Conservation (phyloP, 2,113 vertebrate genomes). For the Plecturocebus donacophilus region DNA sequence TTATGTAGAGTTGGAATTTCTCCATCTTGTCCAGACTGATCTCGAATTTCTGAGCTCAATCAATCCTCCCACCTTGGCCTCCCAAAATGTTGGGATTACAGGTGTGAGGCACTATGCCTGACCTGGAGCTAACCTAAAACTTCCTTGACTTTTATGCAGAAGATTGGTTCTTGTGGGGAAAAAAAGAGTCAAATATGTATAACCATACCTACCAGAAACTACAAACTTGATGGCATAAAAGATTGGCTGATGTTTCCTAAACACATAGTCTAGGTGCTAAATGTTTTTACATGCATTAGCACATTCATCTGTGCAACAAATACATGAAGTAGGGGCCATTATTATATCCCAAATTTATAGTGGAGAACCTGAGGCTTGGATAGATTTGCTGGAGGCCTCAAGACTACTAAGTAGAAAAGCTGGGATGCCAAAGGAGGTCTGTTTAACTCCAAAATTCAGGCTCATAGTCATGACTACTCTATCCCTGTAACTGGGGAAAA, state of each 20-base stretch:
- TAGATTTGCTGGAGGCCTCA: neutral
- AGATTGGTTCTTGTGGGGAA: neutral
- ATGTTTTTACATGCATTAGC: neutral
- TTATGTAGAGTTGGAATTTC: too few relatives aligned
- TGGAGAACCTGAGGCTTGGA: neutral
- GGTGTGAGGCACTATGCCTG: too few relatives aligned
- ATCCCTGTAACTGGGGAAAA: neutral
- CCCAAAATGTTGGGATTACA: too few relatives aligned
- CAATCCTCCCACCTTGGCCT: too few relatives aligned
- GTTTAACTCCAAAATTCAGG: neutral
- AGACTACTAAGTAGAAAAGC: neutral
- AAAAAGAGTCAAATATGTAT: slow-evolving; percentile 7
- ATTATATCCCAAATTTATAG: neutral
- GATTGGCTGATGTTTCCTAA: neutral
- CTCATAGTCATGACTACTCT: neutral
- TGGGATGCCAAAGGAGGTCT: neutral
- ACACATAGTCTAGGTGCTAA: neutral
- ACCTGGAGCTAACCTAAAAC: neutral
- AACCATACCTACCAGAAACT: slow-evolving; percentile 20
- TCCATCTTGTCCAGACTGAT: too few relatives aligned
- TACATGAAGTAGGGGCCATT: neutral
- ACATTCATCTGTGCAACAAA: neutral
- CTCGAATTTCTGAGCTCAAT: too few relatives aligned
- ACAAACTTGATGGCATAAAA: neutral
- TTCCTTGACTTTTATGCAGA: neutral